These are phyloP conservation scores for Grapholita molesta DNA, from an alignment of 1,140 invertebrate species.

Conservation along the genomic window DNA sequence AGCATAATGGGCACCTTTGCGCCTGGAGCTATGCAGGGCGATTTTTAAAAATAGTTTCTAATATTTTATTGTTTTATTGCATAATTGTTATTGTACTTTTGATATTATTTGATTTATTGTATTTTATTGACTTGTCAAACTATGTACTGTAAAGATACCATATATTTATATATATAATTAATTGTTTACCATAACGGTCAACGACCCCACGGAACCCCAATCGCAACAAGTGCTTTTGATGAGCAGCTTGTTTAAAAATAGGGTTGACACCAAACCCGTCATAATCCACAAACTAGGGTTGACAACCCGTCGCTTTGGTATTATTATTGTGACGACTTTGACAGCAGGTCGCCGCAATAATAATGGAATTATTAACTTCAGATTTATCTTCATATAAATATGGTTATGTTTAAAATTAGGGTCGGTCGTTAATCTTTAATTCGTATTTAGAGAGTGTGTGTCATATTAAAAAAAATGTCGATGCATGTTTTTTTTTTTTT, in stretches of 20 bases:
- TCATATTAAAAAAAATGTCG: background rate
- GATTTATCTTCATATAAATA: conserved; percentile 14
- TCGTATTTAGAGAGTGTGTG: background rate
- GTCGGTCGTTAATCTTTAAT: background rate
- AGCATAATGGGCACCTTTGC: no score
- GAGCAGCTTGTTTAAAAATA: background rate
- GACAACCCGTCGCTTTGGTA: background rate
- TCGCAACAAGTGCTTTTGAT: background rate
- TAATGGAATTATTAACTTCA: conserved; percentile 9
- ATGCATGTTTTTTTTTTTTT: background rate
- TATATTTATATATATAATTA: no score
- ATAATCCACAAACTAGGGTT: background rate
- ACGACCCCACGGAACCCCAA: background rate
- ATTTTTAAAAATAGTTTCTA: no score
- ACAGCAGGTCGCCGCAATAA: background rate
- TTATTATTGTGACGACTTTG: conserved; percentile 16
- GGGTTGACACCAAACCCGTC: conserved; percentile 1
- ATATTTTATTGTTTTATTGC: no score
- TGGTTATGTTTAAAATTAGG: background rate
- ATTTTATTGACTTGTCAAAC: no score
- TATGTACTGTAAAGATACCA: no score
- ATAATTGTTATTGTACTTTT: no score
- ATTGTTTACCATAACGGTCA: background rate
- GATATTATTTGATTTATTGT: no score
- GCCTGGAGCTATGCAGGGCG: no score